Evolutionary conservation across 2,888 invertebrate species (phyloP), one percentile per base, ranked within the genome.

Genomic region (Alentia gelatinosa): DNA sequence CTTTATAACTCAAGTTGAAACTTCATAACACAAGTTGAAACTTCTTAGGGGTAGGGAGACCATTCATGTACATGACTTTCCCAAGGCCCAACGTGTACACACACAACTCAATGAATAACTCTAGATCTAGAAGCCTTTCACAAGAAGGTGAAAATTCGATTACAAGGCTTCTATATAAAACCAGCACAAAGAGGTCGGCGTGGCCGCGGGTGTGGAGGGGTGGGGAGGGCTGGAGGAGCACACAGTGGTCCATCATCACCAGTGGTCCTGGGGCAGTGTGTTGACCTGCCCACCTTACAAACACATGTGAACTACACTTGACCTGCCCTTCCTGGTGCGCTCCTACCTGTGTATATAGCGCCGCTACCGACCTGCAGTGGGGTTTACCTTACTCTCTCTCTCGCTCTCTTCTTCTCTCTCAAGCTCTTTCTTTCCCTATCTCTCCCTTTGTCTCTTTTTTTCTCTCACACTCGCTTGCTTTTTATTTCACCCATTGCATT

Each of bases 231-330:
- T n/a, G n/a, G 56, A 56, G 19, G 56, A 56, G 56, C 56, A 56
- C n/a, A 56, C 56, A 4, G n/a, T 56, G 12, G 3, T 5, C 5
- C 19, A 56, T 19, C n/a, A 19, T 19, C 19, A 56, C 56, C 19
- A 56, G 56, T 7, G 19, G 56, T 56, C 56, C 56, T 12, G 19
- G n/a, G 56, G 56, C 19, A 56, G 56, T 68, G 30, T 68, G 30
- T 4, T 68, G 68, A 68, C 68, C 68, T 68, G 68, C 68, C 68
- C 33, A 68, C 68, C 68, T 68, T 68, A 68, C 68, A 68, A 68
- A 68, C 68, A 68, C 12, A 68, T 68, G 68, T 68, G 68, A 68
- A 68, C 68, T 68, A 68, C 68, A 68, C 68, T 68, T 68, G 68
- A 68, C 68, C 68, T 26, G 12, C 30, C 68, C 33, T 19, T 19